Evolutionary conservation across 2,113 vertebrate species (phyloP).

Genomic region (Clarias gariepinus): DNA sequence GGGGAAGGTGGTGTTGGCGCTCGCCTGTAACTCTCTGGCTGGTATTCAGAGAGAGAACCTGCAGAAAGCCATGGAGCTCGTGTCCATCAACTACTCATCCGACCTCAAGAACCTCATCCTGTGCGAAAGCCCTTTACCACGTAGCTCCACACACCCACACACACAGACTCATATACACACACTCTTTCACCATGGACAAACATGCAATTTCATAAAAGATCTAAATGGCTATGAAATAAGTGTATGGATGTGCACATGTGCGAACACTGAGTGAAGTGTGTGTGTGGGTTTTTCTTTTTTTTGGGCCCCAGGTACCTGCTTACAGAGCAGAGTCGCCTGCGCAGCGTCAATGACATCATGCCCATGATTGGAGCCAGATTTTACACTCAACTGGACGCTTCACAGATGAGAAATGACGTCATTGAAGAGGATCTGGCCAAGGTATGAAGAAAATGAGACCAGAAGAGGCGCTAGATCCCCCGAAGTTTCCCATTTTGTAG

Average conservation of each 20-base stretch:
- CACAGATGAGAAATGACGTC: conserved; percentile 98
- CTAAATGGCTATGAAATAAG: not conserved
- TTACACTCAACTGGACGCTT: conserved; percentile 97
- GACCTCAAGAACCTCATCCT: conserved; percentile 99
- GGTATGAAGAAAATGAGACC: conserved; percentile 67
- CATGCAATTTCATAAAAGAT: not conserved
- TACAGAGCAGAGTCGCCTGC: conserved; percentile 94
- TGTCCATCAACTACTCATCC: conserved; percentile 99
- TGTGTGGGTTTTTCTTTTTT: not conserved
- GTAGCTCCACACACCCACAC: conserved; percentile 28
- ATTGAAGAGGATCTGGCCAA: conserved; percentile 98
- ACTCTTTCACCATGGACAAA: not conserved
- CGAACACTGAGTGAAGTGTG: not conserved
- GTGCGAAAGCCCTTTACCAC: conserved; percentile 73
- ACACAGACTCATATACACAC: not conserved
- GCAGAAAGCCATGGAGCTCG: conserved; percentile 98
- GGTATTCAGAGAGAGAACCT: conserved; percentile 98
- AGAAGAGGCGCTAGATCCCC: not conserved
- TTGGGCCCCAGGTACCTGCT: conserved; percentile 85
- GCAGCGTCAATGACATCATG: conserved; percentile 99
- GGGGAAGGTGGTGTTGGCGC: conserved; percentile 97
- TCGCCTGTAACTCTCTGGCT: conserved; percentile 97
- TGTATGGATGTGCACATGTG: conserved; percentile 3
- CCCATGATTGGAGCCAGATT: conserved; percentile 99
- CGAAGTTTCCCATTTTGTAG: not conserved